Percentiles rank a stretch among this genome's conserved stretches.
phyloP scores from a whole-genome alignment of 2,113 vertebrate species.

The Cricetomys ansorgei region DNA sequence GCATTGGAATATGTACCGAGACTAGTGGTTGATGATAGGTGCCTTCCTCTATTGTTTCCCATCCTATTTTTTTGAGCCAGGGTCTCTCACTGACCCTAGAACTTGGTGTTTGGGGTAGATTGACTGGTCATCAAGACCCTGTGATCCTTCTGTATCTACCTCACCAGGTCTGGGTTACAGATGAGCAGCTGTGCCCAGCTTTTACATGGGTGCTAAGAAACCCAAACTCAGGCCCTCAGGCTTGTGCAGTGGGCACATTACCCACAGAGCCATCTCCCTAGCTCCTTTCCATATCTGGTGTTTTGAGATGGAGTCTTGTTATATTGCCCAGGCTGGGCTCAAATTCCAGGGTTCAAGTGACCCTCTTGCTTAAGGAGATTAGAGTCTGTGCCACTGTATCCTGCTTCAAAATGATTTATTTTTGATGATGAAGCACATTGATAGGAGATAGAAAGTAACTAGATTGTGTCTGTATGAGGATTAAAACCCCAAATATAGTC shows the following conservation, averaged over 20 bases:
- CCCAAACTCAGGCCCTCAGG: background rate
- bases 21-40: background rate
- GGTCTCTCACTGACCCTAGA: background rate
- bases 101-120: background rate
- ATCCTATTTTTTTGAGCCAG: background rate
- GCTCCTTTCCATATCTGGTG: accelerated
- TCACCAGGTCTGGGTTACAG: background rate
- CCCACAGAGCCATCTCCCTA: background rate
- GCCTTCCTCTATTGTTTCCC: background rate
- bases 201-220: background rate
- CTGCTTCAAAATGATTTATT: background rate
- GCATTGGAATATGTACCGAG: background rate
- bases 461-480: background rate
- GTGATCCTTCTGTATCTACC: background rate
- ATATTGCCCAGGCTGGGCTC: background rate
- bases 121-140: background rate
- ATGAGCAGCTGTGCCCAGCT: background rate
- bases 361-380: background rate
- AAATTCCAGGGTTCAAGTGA: background rate
- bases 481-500: background rate
- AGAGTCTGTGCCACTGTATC: too few relatives aligned
- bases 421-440: background rate
- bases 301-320: background rate
- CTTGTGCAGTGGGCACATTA: background rate
- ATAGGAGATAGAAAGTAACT: background rate